Base-by-base conservation (phyloP, 2,113 vertebrate genomes). In the Sialia sialis region DNA sequence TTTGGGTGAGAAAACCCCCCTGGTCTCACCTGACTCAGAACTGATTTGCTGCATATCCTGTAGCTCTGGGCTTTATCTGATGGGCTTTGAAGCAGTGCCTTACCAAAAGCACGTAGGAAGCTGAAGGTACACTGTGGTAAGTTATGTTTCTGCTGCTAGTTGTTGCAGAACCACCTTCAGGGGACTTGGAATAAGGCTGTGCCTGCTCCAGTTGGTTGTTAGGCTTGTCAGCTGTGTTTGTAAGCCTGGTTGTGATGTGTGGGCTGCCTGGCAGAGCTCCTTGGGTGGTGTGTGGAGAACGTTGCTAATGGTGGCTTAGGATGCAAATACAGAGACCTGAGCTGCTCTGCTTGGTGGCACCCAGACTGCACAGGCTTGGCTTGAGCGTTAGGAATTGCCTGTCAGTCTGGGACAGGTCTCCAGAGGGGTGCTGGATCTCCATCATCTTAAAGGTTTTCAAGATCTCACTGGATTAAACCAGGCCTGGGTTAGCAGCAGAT, bases 11-110 rank as follows among this genome's bases (percentile, higher is more conserved):
- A 70, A 77, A 93, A 25, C 11, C 46, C 25, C 64, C 32, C 39
- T 26, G 46, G 9, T 89, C 66, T 83, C 26, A 5, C 43, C 86
- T 91, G 81, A 21, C 54, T 93, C 5, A 51, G 67, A 86, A 25
- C 36, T 48, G 73, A 77, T 93, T 70, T 83, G 51, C 46, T 6
- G 2, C 54, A 3, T 73, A 30, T 73, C 51, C 54, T 49, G 11
- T 72, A 43, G 54, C 38, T 95, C 55, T 54, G 49, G n/a, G 32
- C 56, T 90, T 83, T 80, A 32, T 82, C 77, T 84, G 77, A 32
- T 82, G 63, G 54, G 67, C 74, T 94, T 79, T 87, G 81, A 51
- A 58, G 74, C 34, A 2, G 6, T 64, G 26, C 52, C 30, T 91
- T 43, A 46, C 66, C 5, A 3, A 68, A 82, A 69, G 60, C 60